Base-by-base conservation (phyloP, 2,888 invertebrate genomes). In the Gari tellinella region DNA sequence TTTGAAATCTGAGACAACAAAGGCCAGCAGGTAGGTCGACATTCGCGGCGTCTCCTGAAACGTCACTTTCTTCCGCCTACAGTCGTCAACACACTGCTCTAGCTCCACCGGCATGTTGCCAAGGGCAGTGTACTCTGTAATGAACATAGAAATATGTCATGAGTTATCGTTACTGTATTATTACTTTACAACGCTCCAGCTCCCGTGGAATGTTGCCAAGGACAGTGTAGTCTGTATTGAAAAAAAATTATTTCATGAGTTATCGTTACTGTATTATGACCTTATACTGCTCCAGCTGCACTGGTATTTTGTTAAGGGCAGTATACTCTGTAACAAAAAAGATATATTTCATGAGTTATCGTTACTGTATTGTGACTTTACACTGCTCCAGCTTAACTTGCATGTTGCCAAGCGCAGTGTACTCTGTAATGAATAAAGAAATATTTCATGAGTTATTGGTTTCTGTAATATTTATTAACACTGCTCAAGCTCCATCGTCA, bases 11-110 rank as follows among this genome's bases (percentile, higher is more conserved):
- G 88, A 83, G 1, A 91, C 87, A n/a, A 91, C 88, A 49, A 91
- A 88, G 1, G 91, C 91, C 21, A 90, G 78, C 5, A 90, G 82
- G 63, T 90, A 91, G 7, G 91, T 91, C 21, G 91, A 90, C 91
- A 91, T 91, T 19, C 81, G 66, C n/a, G 90, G 91, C 0, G 90
- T 90, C 7, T 65, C 72, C 45, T 84, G 65, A 63, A 87, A 91
- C 23, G 81, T 78, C 8, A 83, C 86, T 25, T 58, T 73, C 14
- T 78, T 61, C 83, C 88, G 86, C 0, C 80, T 79, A 43, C 82
- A 60, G 15, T 74, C 72, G 15, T 80, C 57, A 10, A 76, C 56
- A 19, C 74, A 76, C 14, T 69, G 66, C 31, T 66, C 67, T 2
- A 67, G 40, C 25, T 73, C 49, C 5, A 82, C 80, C 1, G 88